phyloP scores from a whole-genome alignment of 2,888 invertebrate species.

The Netelia melanura region DNA sequence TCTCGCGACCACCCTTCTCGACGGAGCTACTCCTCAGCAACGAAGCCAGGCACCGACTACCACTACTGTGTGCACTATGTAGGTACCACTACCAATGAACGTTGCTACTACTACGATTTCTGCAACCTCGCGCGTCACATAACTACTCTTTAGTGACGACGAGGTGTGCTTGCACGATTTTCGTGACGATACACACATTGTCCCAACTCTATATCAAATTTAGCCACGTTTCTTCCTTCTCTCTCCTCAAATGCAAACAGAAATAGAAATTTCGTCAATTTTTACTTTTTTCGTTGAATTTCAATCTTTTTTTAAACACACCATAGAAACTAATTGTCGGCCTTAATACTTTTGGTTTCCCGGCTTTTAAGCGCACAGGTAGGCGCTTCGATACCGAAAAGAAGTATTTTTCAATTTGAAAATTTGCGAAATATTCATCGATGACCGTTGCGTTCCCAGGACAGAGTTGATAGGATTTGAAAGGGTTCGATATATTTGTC shows the following conservation, averaged over 20 bases:
- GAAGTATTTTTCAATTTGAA: neutral
- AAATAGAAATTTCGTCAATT: no score
- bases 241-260: no score
- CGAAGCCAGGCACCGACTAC: slow-evolving; percentile 18
- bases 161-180: slow-evolving; percentile 39
- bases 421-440: no score
- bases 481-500: slow-evolving; percentile 25
- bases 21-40: slow-evolving; percentile 22
- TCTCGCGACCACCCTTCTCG: slow-evolving; percentile 67
- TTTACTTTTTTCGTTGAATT: neutral
- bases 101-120: neutral
- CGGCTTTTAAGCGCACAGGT: neutral
- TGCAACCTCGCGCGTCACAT: slow-evolving; percentile 19
- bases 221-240: no score
- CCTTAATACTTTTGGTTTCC: no score
- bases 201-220: no score
- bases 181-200: neutral
- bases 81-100: neutral
- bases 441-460: no score
- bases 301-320: neutral
- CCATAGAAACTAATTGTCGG: no score
- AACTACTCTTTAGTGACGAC: slow-evolving; percentile 1
- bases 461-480: slow-evolving; percentile 30
- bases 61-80: neutral
- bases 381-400: neutral